Evolutionary conservation across 2,113 vertebrate genomes (phyloP).

Genomic region (Triplophysa dalaica): DNA sequence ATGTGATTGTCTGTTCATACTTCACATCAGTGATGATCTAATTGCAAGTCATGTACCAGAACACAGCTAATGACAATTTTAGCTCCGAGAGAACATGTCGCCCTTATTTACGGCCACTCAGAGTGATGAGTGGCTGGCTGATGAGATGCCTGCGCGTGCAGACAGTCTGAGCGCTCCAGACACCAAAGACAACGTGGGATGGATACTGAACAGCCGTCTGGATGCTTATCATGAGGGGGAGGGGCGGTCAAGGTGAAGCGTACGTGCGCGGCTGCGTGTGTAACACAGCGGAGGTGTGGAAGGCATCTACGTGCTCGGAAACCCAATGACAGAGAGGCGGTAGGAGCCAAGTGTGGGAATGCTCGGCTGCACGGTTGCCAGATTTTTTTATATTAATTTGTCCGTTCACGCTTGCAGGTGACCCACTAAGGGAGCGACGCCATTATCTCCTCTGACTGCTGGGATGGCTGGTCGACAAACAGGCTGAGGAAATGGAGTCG

Average conservation of each 20-base stretch:
- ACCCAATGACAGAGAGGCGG: constrained; percentile 16
- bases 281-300: constrained; percentile 55
- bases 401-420: constrained; percentile 52
- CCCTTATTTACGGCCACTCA: constrained; percentile 61
- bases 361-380: constrained; percentile 52
- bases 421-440: constrained; percentile 23
- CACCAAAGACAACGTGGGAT: constrained; percentile 62
- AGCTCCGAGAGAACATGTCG: constrained; percentile 54
- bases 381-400: constrained; percentile 70
- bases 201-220: constrained; percentile 69
- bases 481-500: not conserved
- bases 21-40: constrained; percentile 35
- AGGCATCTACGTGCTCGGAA: constrained; percentile 43
- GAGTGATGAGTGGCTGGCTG: constrained; percentile 57
- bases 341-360: constrained; percentile 18
- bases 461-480: constrained; percentile 12
- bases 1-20: constrained; percentile 16
- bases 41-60: constrained; percentile 64
- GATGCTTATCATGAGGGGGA: constrained; percentile 53
- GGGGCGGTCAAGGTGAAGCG: constrained; percentile 12
- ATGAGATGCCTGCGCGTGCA: constrained; percentile 44
- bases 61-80: constrained; percentile 59
- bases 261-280: constrained; percentile 21
- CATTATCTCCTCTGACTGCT: constrained; percentile 18
- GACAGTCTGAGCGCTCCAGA: constrained; percentile 51